Percentiles rank a stretch among this genome's conserved stretches.
phyloP scores from a whole-genome alignment of 2,113 vertebrate species.

The Lethenteron camtschaticum region DNA sequence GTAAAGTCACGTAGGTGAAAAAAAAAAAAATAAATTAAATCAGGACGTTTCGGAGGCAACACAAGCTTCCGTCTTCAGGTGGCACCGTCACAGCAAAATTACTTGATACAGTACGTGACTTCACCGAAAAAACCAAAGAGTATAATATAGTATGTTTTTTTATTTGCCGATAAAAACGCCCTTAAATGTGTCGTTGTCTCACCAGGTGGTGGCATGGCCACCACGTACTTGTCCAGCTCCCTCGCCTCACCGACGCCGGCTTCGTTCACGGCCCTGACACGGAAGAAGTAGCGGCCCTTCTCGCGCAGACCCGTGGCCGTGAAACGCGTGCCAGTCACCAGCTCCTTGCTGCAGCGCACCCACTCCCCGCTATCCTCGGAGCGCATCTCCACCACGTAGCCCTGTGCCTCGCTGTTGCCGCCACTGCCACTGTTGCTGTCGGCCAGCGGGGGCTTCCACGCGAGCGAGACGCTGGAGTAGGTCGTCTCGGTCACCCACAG shows the following conservation, averaged over 20 bases:
- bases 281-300: conserved; percentile 23
- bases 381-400: conserved; percentile 22
- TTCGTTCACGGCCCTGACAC: conserved; percentile 22
- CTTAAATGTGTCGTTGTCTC: conserved; percentile 3
- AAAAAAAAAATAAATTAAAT: too few species aligned
- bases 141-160: too few species aligned
- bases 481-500: conserved; percentile 22
- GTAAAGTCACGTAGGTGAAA: too few species aligned
- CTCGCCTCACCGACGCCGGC: conserved; percentile 17
- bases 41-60: too few species aligned
- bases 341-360: conserved; percentile 23
- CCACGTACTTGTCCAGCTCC: conserved; percentile 17
- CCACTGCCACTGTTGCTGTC: conserved; percentile 8
- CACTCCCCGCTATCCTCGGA: conserved; percentile 20
- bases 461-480: conserved; percentile 24
- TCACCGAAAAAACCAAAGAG: too few species aligned
- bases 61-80: too few species aligned
- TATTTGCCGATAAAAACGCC: too few species aligned
- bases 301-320: conserved; percentile 22
- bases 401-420: conserved; percentile 14
- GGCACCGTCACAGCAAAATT: too few species aligned
- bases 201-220: conserved; percentile 25
- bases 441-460: conserved; percentile 19
- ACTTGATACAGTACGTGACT: too few species aligned
- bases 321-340: conserved; percentile 19